Percentiles rank a stretch among this genome's conserved stretches.
phyloP scores from a whole-genome alignment of 2,113 vertebrate species.

The Urocynchramus pylzowi region DNA sequence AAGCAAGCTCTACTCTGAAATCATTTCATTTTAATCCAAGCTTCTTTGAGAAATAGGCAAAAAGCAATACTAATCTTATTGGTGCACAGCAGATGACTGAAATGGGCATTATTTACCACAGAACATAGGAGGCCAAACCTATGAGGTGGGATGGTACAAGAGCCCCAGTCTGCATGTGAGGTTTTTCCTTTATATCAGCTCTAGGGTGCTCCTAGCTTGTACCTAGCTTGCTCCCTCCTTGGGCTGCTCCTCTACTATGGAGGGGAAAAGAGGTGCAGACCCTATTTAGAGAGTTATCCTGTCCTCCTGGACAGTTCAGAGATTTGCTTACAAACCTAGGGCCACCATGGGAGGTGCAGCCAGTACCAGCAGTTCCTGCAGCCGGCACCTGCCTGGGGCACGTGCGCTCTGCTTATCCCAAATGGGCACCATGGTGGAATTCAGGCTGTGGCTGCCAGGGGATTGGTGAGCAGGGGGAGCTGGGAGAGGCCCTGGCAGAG shows the following conservation, averaged over 20 bases:
- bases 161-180: fast-evolving
- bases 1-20: background rate
- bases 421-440: background rate
- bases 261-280: background rate
- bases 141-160: background rate
- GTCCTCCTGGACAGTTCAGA: background rate
- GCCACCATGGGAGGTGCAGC: fast-evolving
- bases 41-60: background rate
- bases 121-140: background rate
- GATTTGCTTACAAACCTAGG: background rate
- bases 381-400: fast-evolving
- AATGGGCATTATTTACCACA: background rate
- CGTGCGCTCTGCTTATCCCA: fast-evolving
- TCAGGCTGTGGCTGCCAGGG: background rate
- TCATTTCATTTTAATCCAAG: background rate
- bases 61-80: background rate
- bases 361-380: background rate
- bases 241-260: background rate
- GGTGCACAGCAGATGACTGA: background rate
- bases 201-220: background rate
- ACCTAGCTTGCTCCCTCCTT: background rate
- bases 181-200: background rate
- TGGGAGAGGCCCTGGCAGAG: background rate
- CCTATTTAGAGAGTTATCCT: background rate
- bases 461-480: background rate